Evolutionary conservation across 2,888 invertebrate genomes (phyloP).

Genomic region (Sepiola atlantica): DNA sequence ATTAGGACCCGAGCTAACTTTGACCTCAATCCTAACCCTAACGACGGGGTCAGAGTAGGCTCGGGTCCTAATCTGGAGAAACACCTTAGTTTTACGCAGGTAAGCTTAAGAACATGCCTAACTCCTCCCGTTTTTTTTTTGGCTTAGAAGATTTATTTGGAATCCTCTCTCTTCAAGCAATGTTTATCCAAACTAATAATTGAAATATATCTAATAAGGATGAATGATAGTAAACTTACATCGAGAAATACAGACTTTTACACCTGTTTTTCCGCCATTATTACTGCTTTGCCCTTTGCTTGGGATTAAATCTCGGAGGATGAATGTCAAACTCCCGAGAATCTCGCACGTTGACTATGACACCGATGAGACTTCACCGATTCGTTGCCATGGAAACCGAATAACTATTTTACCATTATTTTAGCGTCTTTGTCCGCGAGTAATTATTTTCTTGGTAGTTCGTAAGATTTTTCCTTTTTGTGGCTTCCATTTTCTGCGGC

Average conservation of each 20-base stretch:
- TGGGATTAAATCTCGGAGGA: neutral
- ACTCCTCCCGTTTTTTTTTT: too few species aligned
- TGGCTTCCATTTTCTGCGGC: too few species aligned
- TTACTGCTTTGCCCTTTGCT: neutral
- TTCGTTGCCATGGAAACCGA: neutral
- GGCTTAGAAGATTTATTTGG: neutral
- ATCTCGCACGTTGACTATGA: neutral
- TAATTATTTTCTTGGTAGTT: neutral
- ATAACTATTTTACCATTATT: neutral
- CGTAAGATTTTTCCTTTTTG: too few species aligned
- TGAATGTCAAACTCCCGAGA: neutral
- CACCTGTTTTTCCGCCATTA: conserved; percentile 50
- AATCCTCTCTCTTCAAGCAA: neutral
- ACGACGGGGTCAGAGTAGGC: too few species aligned
- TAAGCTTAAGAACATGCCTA: too few species aligned
- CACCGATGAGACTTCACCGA: neutral
- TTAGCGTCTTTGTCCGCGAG: neutral
- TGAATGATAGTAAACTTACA: conserved; percentile 55
- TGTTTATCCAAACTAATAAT: neutral
- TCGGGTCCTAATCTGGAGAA: too few species aligned
- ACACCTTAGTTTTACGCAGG: too few species aligned
- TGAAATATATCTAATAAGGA: neutral
- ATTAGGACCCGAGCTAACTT: too few species aligned
- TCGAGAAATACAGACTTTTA: conserved; percentile 66
- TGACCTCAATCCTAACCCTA: too few species aligned